Evolutionary conservation across 2,888 invertebrate genomes (phyloP).

Genomic region (Eudasyphora cyanicolor): DNA sequence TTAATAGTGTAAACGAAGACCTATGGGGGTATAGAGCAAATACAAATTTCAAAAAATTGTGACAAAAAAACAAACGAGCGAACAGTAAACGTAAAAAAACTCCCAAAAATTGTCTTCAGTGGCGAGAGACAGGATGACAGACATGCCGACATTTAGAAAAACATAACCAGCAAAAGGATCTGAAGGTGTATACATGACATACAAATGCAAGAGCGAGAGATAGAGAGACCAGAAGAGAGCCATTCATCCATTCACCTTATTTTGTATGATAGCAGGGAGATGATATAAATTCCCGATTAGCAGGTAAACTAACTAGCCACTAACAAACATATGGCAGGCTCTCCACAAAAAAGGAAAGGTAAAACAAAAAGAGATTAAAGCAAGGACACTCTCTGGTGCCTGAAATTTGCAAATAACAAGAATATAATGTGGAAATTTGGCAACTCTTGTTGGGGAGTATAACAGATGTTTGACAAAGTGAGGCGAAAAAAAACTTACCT

Average conservation of each 20-base stretch:
- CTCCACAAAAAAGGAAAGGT: background rate
- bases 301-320: background rate
- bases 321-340: constrained; percentile 39
- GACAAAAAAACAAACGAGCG: constrained; percentile 1
- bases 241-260: no score
- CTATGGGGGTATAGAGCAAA: background rate
- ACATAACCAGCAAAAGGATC: background rate
- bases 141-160: background rate
- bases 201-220: background rate
- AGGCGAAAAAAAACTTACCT: constrained; percentile 46
- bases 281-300: background rate
- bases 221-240: background rate
- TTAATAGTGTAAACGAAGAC: constrained; percentile 19
- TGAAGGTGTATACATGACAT: background rate
- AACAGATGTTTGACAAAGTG: constrained; percentile 42
- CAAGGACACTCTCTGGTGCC: no score
- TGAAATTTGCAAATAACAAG: background rate
- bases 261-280: background rate
- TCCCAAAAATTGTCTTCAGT: background rate
- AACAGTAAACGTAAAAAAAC: background rate
- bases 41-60: constrained; percentile 9
- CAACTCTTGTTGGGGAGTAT: constrained; percentile 42
- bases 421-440: constrained; percentile 23
- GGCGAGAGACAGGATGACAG: background rate
- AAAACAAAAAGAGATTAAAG: background rate